phyloP scores from a whole-genome alignment of 2,888 invertebrate species.

The Lasioglossum leucozonium region DNA sequence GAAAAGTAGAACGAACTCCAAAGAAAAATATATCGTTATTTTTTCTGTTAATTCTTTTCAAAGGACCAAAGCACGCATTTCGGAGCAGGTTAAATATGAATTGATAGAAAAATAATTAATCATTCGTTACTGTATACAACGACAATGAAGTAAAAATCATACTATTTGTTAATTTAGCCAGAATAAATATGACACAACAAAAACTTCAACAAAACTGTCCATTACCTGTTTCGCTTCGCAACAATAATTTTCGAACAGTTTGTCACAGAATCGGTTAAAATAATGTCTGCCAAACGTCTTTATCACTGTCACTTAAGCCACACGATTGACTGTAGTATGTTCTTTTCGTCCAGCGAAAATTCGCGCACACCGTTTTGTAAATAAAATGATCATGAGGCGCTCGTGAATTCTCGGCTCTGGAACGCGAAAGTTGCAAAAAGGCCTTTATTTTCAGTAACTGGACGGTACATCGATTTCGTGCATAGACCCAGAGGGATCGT shows the following conservation, averaged over 20 bases:
- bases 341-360: neutral
- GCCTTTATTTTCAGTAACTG: conserved; percentile 58
- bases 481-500: conserved; percentile 60
- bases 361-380: neutral
- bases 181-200: neutral
- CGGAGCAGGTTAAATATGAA: neutral
- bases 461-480: conserved; percentile 68
- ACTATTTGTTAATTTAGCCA: neutral
- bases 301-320: neutral
- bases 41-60: neutral
- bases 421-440: conserved; percentile 36
- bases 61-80: neutral
- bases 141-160: neutral
- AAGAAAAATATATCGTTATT: neutral
- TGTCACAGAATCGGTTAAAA: neutral
- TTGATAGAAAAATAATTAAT: neutral
- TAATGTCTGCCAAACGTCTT: neutral
- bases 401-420: conserved; percentile 5
- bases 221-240: neutral
- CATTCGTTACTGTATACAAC: neutral
- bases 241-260: neutral
- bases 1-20: neutral
- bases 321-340: neutral
- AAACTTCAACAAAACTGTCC: neutral
- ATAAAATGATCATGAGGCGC: neutral